Conservation (phyloP, 2,888 invertebrate genomes). For the Drosophila pullipes region DNA sequence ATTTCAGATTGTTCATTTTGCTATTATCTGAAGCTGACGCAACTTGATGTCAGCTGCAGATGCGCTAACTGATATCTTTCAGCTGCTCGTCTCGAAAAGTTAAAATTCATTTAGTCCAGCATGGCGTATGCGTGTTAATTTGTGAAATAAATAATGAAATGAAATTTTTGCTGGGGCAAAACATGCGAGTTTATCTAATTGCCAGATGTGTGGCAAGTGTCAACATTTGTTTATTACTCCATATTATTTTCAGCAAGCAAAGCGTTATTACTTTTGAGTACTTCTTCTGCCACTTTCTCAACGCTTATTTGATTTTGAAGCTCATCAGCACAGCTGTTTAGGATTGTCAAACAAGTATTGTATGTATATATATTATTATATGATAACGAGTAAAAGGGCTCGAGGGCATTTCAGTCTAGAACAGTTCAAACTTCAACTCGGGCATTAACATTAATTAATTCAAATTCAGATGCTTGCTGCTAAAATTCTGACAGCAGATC, state of each 20-base stretch:
- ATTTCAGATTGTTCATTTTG: conserved; percentile 19
- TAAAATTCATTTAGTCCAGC: conserved; percentile 37
- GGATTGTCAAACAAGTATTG: neutral
- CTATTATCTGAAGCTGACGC: neutral
- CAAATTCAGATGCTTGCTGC: conserved; percentile 3
- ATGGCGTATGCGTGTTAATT: conserved; percentile 52
- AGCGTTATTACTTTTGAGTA: conserved; percentile 10
- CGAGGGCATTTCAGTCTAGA: neutral
- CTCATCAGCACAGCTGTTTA: conserved; percentile 21
- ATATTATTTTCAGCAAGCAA: conserved; percentile 11
- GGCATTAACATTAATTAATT: conserved; percentile 20
- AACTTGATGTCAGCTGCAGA: conserved; percentile 43
- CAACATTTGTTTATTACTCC: conserved; percentile 35
- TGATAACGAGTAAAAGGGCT: neutral
- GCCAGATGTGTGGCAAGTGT: conserved; percentile 43
- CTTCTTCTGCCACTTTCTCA: neutral
- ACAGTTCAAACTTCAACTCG: neutral
- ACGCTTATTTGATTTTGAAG: conserved; percentile 27
- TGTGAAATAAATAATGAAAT: conserved; percentile 58
- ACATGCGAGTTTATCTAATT: conserved; percentile 9
- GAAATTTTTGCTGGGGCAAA: conserved; percentile 22
- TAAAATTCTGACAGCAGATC: conserved; percentile 3
- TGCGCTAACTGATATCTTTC: conserved; percentile 63
- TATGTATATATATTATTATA: neutral
- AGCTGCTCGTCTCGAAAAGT: conserved; percentile 20